Evolutionary conservation across 2,888 invertebrate species (phyloP).

Genomic region (Pemphredon lugubris): DNA sequence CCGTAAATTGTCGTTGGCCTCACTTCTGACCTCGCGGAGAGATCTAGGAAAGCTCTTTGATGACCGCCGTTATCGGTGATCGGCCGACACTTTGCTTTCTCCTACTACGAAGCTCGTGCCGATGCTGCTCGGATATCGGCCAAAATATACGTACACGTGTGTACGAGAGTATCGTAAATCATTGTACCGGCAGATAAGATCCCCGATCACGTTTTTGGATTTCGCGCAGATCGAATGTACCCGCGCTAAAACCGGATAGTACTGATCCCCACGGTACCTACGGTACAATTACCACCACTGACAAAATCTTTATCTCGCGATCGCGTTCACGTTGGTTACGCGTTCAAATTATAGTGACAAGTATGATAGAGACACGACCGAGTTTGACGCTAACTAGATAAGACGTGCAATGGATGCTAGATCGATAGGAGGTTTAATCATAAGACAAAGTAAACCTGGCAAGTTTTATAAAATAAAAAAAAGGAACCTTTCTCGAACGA

Average conservation of each 20-base stretch:
- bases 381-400: too few species aligned
- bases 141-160: conserved; percentile 34
- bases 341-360: neutral
- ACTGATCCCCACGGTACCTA: conserved; percentile 2
- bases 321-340: neutral
- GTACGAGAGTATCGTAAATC: conserved; percentile 56
- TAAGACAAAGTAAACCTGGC: neutral
- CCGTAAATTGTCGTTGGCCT: conserved; percentile 50
- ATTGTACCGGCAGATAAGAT: conserved; percentile 54
- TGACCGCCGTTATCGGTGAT: conserved; percentile 59
- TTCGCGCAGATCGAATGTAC: conserved; percentile 32
- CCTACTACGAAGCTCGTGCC: conserved; percentile 24
- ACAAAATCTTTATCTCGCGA: too few species aligned
- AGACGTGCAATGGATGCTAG: neutral
- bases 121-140: conserved; percentile 39
- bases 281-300: neutral
- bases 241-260: neutral
- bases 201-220: conserved; percentile 62
- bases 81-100: conserved; percentile 52
- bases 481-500: too few species aligned
- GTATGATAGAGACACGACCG: neutral
- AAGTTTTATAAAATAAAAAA: neutral
- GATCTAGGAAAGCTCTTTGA: conserved; percentile 58
- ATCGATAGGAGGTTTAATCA: neutral
- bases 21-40: conserved; percentile 47